Conservation (phyloP, 1,140 invertebrate genomes). For the Drosophila serrata region DNA sequence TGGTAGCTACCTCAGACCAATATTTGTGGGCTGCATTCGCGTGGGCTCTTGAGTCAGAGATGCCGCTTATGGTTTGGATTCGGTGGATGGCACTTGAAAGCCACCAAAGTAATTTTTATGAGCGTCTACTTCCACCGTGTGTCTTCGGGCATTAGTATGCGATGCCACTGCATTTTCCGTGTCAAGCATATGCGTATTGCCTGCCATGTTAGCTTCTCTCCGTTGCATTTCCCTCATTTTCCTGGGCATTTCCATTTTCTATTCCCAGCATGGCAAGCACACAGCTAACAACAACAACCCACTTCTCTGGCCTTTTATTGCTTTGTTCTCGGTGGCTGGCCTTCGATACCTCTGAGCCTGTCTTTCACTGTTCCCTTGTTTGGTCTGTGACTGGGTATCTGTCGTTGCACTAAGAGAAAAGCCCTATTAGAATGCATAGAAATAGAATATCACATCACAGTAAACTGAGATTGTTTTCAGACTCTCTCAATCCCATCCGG, state of each 20-base stretch:
- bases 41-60: slow-evolving; percentile 31
- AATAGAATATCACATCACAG: no score
- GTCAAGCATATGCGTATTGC: slow-evolving; percentile 74
- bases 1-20: slow-evolving; percentile 23
- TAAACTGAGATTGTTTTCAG: no score
- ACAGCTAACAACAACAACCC: slow-evolving; percentile 57
- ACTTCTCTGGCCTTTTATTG: slow-evolving; percentile 73
- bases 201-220: slow-evolving; percentile 20
- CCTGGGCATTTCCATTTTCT: slow-evolving; percentile 57
- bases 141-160: slow-evolving; percentile 67
- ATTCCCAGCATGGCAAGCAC: slow-evolving; percentile 48
- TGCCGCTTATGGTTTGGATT: slow-evolving; percentile 28
- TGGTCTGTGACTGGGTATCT: slow-evolving; percentile 23
- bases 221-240: slow-evolving; percentile 73
- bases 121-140: slow-evolving; percentile 55
- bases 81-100: slow-evolving; percentile 36
- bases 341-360: slow-evolving; percentile 38
- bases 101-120: slow-evolving; percentile 68
- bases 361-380: slow-evolving; percentile 72
- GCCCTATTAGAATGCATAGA: background rate
- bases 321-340: slow-evolving; percentile 57
- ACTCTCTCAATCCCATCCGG: no score
- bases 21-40: slow-evolving; percentile 38
- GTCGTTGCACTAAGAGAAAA: slow-evolving; percentile 19
- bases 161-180: slow-evolving; percentile 68